Base-by-base conservation (phyloP, 2,113 vertebrate species). In the Zosterops borbonicus region DNA sequence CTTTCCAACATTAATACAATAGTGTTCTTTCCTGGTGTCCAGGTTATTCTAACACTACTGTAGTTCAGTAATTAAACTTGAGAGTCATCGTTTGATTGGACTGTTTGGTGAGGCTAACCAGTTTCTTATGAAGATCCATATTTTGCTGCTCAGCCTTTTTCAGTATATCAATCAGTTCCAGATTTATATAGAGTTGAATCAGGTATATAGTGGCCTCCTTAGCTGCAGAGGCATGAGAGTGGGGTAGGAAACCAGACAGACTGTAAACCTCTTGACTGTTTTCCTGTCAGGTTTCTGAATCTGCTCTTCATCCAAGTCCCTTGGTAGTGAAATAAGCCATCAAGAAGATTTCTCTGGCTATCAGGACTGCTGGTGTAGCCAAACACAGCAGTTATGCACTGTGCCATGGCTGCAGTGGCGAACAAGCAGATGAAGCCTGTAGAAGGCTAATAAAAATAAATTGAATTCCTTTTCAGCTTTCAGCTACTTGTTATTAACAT, bases 281-380 rank as follows among this genome's bases (percentile, higher is more conserved):
- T 22, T 75, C 81, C 22, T 71, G 6, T 75, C 2, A 5, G 24
- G 25, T 53, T 88, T 47, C 47, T 50, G 21, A 75, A 55, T 42
- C 35, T 9, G 3, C 29, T 81, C 19, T 44, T 71, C 31, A 27
- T 85, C 18, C 0, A 0, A 79, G 29, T 42, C 29, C 9, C 17
- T 29, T 59, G n/a, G 14, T 39, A 65, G 9, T n/a, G 63, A 56
- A 31, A 20, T 56, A 44, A 35, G 20, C 19, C n/a, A 60, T 63
- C 71, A 33, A 2, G 42, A 70, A 42, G 22, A 47, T 71, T 75
- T 71, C 25, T 88, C 7, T 11, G 46, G 15, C 46, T 70, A 4
- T 63, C 52, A 13, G 71, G 59, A 22, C 35, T 73, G 23, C 27
- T 68, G 62, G 29, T 2, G 1, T 63, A 39, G 71, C 50, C 55